These are phyloP conservation scores for Tenthredo scrophulariae DNA, from an alignment of 2,888 invertebrate species.

Conservation along the genomic window DNA sequence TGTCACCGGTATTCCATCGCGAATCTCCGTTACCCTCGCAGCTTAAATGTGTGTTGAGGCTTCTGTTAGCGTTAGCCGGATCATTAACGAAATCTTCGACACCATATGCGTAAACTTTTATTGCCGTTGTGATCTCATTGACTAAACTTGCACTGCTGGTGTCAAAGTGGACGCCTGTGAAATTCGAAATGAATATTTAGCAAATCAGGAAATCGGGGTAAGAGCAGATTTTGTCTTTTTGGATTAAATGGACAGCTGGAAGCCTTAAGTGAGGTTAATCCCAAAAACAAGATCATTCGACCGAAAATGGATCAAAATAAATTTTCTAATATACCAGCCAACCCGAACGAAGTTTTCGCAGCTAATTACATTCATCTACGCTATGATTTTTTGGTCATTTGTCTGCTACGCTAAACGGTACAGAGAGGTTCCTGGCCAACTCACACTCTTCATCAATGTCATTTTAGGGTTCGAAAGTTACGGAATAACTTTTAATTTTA, in stretches of 20 bases:
- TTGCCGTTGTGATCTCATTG: conserved; percentile 93
- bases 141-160: conserved; percentile 91
- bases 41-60: conserved; percentile 88
- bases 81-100: conserved; percentile 92
- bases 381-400: background rate
- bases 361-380: background rate
- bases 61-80: conserved; percentile 84
- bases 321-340: background rate
- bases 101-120: conserved; percentile 94
- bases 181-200: background rate
- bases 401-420: background rate
- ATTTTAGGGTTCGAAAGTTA: background rate
- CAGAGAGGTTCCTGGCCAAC: background rate
- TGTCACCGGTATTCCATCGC: conserved; percentile 93
- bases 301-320: background rate
- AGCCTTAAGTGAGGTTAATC: background rate
- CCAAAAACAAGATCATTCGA: background rate
- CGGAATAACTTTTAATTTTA: background rate
- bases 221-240: background rate
- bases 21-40: conserved; percentile 91
- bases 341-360: background rate
- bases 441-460: background rate
- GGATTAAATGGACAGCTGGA: background rate
- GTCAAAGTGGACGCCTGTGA: conserved; percentile 92
- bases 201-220: background rate